phyloP scores from a whole-genome alignment of 1,140 invertebrate species.

The Batillaria attramentaria region DNA sequence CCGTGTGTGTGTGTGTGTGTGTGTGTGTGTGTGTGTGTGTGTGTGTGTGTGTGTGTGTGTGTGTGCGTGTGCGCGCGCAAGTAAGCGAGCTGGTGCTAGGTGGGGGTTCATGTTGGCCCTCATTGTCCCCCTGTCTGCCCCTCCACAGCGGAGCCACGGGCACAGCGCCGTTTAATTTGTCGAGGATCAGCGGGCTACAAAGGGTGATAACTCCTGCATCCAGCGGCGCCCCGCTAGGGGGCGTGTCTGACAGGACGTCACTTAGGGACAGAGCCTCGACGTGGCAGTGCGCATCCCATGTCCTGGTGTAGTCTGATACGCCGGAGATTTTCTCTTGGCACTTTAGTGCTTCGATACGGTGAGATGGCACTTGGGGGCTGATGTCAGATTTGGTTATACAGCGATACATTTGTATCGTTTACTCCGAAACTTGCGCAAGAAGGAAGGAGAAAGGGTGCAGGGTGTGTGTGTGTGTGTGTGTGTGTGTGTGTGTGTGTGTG shows the following conservation, averaged over 20 bases:
- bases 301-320: no score
- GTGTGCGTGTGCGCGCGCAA: neutral
- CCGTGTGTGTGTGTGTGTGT: neutral
- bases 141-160: neutral
- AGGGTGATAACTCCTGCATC: neutral
- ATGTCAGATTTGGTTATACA: no score
- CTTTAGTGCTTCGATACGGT: no score
- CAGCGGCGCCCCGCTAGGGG: neutral
- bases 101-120: neutral
- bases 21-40: neutral
- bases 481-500: neutral
- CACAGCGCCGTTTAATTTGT: constrained; percentile 13
- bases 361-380: no score
- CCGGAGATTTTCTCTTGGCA: no score
- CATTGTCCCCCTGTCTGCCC: neutral
- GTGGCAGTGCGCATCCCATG: no score
- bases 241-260: neutral
- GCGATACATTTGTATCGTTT: no score
- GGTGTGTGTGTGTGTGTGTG: neutral
- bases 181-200: neutral
- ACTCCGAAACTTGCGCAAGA: no score
- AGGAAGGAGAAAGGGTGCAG: no score
- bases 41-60: neutral
- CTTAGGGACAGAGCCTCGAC: neutral
- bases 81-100: neutral